A percentile compares a stretch with the other conserved stretches of the same genome.
phyloP scores from a whole-genome alignment of 2,113 vertebrate species.

The Haplochromis burtoni region DNA sequence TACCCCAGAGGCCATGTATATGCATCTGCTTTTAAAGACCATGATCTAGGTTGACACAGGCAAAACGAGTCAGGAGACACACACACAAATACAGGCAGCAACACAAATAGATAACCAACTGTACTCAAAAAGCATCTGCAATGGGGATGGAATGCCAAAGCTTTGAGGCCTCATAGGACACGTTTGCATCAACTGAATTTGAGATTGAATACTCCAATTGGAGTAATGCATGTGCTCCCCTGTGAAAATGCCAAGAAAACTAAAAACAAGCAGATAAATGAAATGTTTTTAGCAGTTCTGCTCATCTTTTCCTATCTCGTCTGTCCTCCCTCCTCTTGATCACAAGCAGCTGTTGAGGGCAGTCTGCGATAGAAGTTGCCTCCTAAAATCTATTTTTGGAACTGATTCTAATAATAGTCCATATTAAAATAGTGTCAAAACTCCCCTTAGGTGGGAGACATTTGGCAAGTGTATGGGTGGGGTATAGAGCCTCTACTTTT shows the following conservation, averaged over 20 bases:
- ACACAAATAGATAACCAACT: not conserved
- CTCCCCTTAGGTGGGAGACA: not conserved
- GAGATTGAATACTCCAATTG: not conserved
- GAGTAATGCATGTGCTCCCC: not conserved
- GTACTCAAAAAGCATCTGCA: not conserved
- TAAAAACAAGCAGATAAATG: not conserved
- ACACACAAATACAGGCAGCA: not conserved
- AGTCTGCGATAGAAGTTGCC: not conserved
- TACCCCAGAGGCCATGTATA: not conserved
- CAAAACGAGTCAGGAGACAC: not conserved
- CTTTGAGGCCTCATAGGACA: not conserved
- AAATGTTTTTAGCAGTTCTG: not conserved
- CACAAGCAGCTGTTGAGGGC: slow-evolving; percentile 48
- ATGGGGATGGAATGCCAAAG: not conserved
- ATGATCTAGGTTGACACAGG: not conserved
- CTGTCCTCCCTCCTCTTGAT: slow-evolving; percentile 18
- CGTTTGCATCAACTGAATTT: not conserved
- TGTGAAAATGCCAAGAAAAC: not conserved
- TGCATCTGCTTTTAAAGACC: slow-evolving; percentile 21
- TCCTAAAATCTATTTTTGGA: slow-evolving; percentile 36
- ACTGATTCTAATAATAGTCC: slow-evolving; percentile 34
- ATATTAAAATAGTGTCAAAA: not conserved
- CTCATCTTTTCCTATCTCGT: not conserved
- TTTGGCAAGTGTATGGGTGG: not conserved
- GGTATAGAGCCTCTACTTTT: not conserved